Conservation (phyloP, 1,140 invertebrate species). For the Sarcophaga bullata region DNA sequence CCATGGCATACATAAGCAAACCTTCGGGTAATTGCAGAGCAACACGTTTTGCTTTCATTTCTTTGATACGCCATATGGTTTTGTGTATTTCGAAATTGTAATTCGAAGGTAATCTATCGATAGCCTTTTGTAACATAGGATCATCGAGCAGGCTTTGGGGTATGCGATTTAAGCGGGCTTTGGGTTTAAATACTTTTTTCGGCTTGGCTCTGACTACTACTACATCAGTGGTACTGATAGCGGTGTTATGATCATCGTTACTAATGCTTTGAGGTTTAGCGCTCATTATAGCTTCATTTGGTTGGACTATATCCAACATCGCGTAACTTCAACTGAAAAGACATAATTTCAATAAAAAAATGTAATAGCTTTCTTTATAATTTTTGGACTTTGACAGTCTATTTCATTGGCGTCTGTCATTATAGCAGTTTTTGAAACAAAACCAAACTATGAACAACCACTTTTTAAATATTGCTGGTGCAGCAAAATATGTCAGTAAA, state of each 20-base stretch:
- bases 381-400: too few relatives aligned
- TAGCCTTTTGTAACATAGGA: constrained; percentile 77
- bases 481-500: too few relatives aligned
- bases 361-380: too few relatives aligned
- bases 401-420: too few relatives aligned
- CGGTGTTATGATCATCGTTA: background rate
- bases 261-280: background rate
- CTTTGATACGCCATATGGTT: constrained; percentile 94
- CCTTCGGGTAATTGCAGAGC: constrained; percentile 98
- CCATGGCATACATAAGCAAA: constrained; percentile 89
- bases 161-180: constrained; percentile 79
- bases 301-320: constrained; percentile 34
- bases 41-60: constrained; percentile 84
- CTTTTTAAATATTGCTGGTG: too few relatives aligned
- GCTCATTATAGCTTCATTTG: background rate
- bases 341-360: too few relatives aligned
- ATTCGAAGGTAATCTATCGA: constrained; percentile 85
- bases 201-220: constrained; percentile 81
- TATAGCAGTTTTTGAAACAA: too few relatives aligned
- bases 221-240: constrained; percentile 54
- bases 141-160: constrained; percentile 87
- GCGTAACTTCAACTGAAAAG: background rate
- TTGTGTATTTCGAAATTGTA: constrained; percentile 99
- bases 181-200: constrained; percentile 80
- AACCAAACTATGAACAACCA: too few relatives aligned